These are phyloP conservation scores for Zoanthus gigantus DNA, from an alignment of 92 coral and sea anemone genomes.

Conservation along the genomic window DNA sequence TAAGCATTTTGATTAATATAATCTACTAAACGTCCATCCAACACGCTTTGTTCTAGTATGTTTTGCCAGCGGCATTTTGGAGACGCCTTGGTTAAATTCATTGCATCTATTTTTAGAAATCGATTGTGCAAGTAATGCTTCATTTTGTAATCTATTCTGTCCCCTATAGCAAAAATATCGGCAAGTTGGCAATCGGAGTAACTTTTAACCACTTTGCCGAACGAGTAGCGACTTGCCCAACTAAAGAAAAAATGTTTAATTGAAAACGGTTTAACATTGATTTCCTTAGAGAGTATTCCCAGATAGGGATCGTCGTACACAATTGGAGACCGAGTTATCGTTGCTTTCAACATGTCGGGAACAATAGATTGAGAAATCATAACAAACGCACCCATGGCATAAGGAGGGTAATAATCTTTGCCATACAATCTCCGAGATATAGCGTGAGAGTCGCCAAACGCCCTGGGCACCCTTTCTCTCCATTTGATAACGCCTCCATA, in stretches of 20 bases:
- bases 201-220: constrained; percentile 9
- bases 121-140: constrained; percentile 16
- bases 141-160: constrained; percentile 8
- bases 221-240: constrained; percentile 43
- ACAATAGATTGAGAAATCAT: constrained; percentile 46
- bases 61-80: constrained; percentile 10
- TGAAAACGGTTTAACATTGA: constrained; percentile 44
- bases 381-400: constrained; percentile 65
- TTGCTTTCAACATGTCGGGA: constrained; percentile 61
- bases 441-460: constrained; percentile 57
- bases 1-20: no score
- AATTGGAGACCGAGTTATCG: constrained; percentile 44
- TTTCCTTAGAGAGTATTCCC: constrained; percentile 60
- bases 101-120: constrained; percentile 9
- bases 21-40: no score
- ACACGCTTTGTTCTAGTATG: no score
- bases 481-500: constrained; percentile 67
- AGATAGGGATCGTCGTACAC: constrained; percentile 72
- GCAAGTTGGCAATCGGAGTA: not conserved
- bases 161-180: constrained; percentile 10
- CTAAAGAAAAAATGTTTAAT: constrained; percentile 62
- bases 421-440: constrained; percentile 48
- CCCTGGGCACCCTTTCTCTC: constrained; percentile 56
- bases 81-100: not conserved
- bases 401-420: constrained; percentile 64